phyloP scores from a whole-genome alignment of 2,797 vertebrate species.

The Lutjanus argentimaculatus region DNA sequence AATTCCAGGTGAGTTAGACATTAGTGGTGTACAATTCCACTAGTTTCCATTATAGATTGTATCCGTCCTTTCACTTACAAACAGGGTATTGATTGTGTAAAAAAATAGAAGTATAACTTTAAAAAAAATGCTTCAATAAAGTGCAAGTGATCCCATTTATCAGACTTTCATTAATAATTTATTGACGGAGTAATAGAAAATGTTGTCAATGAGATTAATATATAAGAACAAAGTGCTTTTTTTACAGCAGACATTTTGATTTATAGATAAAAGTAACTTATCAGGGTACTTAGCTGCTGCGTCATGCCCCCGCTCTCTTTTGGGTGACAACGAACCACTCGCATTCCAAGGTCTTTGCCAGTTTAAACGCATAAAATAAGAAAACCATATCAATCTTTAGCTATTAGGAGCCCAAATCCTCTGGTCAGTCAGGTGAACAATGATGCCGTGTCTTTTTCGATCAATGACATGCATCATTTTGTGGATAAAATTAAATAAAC shows the following conservation, averaged over 20 bases:
- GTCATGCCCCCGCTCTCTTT: too few relatives aligned
- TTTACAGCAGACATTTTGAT: constrained; percentile 4
- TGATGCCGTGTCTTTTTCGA: too few relatives aligned
- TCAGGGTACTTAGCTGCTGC: too few relatives aligned
- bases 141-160: background rate
- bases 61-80: constrained; percentile 50
- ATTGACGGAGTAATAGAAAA: background rate
- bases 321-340: too few relatives aligned
- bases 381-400: too few relatives aligned
- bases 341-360: too few relatives aligned
- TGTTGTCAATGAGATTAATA: constrained; percentile 40
- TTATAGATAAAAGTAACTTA: background rate
- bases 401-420: too few relatives aligned
- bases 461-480: too few relatives aligned
- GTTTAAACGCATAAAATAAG: too few relatives aligned
- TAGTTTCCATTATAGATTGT: background rate
- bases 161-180: constrained; percentile 6
- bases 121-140: background rate
- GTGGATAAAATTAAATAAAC: too few relatives aligned
- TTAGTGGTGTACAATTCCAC: background rate
- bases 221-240: constrained; percentile 19
- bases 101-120: background rate
- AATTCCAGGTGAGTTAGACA: background rate
- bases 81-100: constrained; percentile 29
- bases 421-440: too few relatives aligned